phyloP scores from a whole-genome alignment of 2,797 vertebrate species.

The Acrossocheilus fasciatus region DNA sequence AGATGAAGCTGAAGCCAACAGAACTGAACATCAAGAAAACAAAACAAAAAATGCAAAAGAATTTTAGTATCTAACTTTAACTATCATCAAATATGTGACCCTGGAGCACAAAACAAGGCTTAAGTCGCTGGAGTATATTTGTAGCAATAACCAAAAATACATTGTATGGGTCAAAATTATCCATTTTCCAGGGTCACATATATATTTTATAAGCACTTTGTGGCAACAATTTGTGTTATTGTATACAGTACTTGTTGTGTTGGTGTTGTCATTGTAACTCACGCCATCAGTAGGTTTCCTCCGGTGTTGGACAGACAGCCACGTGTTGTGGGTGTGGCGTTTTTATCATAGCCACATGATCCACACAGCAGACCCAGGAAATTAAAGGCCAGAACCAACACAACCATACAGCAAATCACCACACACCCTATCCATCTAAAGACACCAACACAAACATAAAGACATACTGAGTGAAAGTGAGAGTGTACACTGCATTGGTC shows the following conservation, averaged over 20 bases:
- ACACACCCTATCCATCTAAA: slow-evolving; percentile 90
- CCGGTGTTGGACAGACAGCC: slow-evolving; percentile 95
- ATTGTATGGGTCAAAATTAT: too few species aligned
- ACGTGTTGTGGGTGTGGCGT: slow-evolving; percentile 89
- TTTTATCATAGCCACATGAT: slow-evolving; percentile 87
- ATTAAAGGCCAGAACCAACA: slow-evolving; percentile 89
- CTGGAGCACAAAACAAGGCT: too few species aligned
- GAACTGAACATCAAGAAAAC: slow-evolving; percentile 77
- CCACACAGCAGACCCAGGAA: slow-evolving; percentile 90
- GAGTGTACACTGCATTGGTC: not conserved
- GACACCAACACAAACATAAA: slow-evolving; percentile 42
- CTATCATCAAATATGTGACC: not conserved
- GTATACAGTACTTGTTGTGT: not conserved
- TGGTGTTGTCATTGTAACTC: slow-evolving; percentile 68
- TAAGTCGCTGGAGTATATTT: too few species aligned
- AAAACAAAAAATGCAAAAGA: not conserved
- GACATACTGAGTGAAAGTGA: not conserved
- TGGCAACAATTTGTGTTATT: too few species aligned
- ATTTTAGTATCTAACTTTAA: not conserved
- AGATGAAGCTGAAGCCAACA: slow-evolving; percentile 92
- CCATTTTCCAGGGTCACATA: too few species aligned
- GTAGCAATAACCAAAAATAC: too few species aligned
- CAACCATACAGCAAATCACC: slow-evolving; percentile 84
- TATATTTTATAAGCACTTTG: not conserved
- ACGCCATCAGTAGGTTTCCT: slow-evolving; percentile 96